These are phyloP conservation scores for Ceyx margarethae DNA, from an alignment of 2,113 vertebrate genomes.

Conservation along the genomic window DNA sequence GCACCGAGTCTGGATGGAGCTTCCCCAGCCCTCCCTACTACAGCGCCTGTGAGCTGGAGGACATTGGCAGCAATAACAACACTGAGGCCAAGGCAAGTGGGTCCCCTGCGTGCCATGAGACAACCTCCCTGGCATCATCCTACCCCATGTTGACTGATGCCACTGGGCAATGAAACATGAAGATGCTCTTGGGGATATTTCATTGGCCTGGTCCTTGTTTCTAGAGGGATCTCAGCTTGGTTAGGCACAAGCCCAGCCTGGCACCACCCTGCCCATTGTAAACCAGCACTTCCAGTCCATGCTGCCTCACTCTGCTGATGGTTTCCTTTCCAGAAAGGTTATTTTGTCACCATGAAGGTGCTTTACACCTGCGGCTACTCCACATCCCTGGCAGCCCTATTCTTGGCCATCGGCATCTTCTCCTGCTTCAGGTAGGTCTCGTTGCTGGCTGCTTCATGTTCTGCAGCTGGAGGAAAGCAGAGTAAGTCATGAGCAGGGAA, in stretches of 20 bases:
- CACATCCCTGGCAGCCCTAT: constrained; percentile 58
- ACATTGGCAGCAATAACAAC: not conserved
- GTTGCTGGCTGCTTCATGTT: fast-evolving
- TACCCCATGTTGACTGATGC: not conserved
- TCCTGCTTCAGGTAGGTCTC: constrained; percentile 60
- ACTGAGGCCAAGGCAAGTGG: constrained; percentile 28
- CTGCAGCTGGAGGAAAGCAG: not conserved
- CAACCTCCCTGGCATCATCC: not conserved
- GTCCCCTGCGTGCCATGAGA: fast-evolving
- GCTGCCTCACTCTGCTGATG: not conserved
- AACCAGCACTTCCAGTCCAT: not conserved
- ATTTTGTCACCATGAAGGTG: constrained; percentile 70
- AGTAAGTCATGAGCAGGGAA: not conserved
- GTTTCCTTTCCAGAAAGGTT: constrained; percentile 47
- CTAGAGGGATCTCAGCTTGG: not conserved
- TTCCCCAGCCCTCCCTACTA: constrained; percentile 52
- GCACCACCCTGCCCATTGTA: not conserved
- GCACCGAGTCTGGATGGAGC: constrained; percentile 67
- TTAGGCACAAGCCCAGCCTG: not conserved
- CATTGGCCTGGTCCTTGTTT: not conserved
- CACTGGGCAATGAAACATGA: fast-evolving
- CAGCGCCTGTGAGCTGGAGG: constrained; percentile 48
- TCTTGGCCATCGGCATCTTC: constrained; percentile 64
- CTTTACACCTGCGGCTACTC: constrained; percentile 75
- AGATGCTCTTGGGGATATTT: fast-evolving